Base-by-base conservation (phyloP, 2,888 invertebrate species). In the Yponomeuta sedellus region DNA sequence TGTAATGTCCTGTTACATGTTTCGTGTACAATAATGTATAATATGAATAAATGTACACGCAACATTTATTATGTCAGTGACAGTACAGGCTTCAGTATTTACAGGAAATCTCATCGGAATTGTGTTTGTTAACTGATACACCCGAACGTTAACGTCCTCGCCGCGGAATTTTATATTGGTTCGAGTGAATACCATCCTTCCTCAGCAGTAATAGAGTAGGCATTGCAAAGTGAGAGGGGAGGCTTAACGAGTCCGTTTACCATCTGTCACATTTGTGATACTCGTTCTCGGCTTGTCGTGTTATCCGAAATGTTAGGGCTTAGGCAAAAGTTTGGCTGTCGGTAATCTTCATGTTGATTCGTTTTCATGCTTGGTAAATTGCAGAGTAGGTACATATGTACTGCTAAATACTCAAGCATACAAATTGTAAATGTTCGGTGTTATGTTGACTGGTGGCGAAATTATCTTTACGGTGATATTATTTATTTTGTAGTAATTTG, bases 111-210 rank as follows among this genome's bases (percentile, higher is more conserved):
- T 59, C 20, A 59, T 34, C 10, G 28, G 34, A 62, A 34, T 39
- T 19, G 39, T 62, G 39, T 62, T 62, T 62, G 62, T 62, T 62
- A 62, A 62, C 62, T 28, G 62, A 39, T 62, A 62, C 62, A 62
- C 62, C 62, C 19, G 59, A 20, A 22, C 59, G 28, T 39, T 39
- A 39, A 62, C 62, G 10, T 34, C 39, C 62, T 34, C 20, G 20
- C 12, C 19, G 20, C 25, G 59, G 28, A 62, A 62, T 62, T 62
- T 39, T 2, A 62, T n/a, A 59, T 59, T 20, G 59, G 12, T 16
- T 25, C 19, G 40, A 34, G 28, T 34, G 19, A 39, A 62, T 34
- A 28, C 5, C n/a, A 62, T 16, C 61, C 39, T 62, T 62, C n/a
- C n/a, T 8, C 39, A 16, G 28, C 11, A 19, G n/a, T 19, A 12